A percentile compares a stretch with the other conserved stretches of the same genome.
phyloP scores from a whole-genome alignment of 2,113 vertebrate species.

The Myrmophylax atrothorax region DNA sequence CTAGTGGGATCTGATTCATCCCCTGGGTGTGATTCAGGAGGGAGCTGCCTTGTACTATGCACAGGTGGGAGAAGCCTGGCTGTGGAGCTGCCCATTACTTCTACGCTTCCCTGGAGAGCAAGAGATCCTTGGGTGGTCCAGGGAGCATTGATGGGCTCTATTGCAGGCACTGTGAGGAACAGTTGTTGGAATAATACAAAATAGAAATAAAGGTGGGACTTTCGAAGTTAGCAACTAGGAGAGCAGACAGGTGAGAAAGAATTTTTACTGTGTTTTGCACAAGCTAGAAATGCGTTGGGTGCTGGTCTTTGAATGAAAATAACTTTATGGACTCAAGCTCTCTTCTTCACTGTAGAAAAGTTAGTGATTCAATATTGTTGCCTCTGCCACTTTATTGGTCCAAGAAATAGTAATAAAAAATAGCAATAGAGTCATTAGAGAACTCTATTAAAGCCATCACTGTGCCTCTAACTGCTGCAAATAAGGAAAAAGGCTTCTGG shows the following conservation, averaged over 20 bases:
- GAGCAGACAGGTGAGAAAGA: background rate
- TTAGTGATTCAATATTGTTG: background rate
- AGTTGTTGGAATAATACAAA: background rate
- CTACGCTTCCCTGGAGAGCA: background rate
- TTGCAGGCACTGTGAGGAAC: rapidly evolving
- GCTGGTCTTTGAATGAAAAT: background rate
- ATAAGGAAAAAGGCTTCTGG: slow-evolving; percentile 11
- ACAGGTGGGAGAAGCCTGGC: background rate
- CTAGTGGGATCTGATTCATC: background rate
- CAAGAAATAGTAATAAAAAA: slow-evolving; percentile 49
- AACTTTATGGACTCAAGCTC: background rate
- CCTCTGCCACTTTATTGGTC: slow-evolving; percentile 16
- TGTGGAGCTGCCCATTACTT: background rate
- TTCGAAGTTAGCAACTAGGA: background rate
- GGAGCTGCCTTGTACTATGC: background rate
- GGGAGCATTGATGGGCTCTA: background rate
- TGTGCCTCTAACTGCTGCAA: background rate
- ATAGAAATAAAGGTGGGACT: background rate
- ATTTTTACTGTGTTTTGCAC: background rate
- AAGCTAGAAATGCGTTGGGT: background rate
- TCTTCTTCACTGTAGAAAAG: background rate
- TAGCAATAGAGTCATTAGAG: slow-evolving; percentile 30
- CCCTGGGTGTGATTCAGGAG: background rate
- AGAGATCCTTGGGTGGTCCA: background rate
- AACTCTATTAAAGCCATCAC: slow-evolving; percentile 43